Conservation (phyloP, 1,140 invertebrate genomes). For the Vanessa atalanta region DNA sequence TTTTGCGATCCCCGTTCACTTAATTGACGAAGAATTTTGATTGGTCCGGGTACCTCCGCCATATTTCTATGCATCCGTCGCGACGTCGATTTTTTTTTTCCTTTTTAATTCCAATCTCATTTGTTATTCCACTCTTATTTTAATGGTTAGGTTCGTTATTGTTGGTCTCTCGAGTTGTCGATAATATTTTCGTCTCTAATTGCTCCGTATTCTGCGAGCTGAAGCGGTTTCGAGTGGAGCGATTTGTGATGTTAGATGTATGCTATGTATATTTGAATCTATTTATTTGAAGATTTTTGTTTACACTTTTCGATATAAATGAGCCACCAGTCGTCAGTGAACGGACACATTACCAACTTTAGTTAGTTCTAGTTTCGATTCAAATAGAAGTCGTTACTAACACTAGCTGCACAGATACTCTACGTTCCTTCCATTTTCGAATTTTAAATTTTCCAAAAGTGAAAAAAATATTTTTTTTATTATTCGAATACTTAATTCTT, state of each 20-base stretch:
- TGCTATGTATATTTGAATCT: slow-evolving; percentile 18
- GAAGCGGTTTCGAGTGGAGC: background rate
- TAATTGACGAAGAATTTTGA: slow-evolving; percentile 81
- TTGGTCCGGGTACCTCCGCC: slow-evolving; percentile 68
- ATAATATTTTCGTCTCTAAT: slow-evolving; percentile 75
- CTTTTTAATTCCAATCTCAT: slow-evolving; percentile 60
- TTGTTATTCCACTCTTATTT: slow-evolving; percentile 78
- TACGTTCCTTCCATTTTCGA: too few species aligned
- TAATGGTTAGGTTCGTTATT: slow-evolving; percentile 78
- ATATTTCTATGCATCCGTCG: slow-evolving; percentile 77
- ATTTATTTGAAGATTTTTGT: slow-evolving; percentile 17
- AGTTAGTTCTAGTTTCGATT: too few species aligned
- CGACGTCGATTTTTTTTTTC: slow-evolving; percentile 62
- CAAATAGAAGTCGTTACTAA: too few species aligned
- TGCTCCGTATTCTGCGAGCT: slow-evolving; percentile 54
- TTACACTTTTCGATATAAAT: background rate
- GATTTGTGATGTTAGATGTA: slow-evolving; percentile 31
- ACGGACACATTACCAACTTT: too few species aligned
- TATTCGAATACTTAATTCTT: background rate
- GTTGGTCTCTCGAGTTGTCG: slow-evolving; percentile 55
- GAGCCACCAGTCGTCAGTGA: background rate
- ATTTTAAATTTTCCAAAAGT: background rate
- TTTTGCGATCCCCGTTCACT: slow-evolving; percentile 77
- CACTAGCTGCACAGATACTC: too few species aligned
- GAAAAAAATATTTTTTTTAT: background rate